Base-by-base conservation (phyloP, 2,113 vertebrate species). In the Atherinomorus stipes region DNA sequence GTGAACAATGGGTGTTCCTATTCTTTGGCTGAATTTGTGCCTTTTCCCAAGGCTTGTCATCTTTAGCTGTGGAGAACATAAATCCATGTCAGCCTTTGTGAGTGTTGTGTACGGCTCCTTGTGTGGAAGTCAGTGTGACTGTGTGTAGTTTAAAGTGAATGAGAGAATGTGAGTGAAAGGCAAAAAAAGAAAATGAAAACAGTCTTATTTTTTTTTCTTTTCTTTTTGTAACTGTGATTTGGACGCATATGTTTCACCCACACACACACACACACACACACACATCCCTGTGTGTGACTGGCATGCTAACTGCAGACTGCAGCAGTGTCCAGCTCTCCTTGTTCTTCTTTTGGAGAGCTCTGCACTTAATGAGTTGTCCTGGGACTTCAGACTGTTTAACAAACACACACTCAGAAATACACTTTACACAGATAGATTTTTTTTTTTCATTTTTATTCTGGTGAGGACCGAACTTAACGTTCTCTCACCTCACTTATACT, bases 311-410 rank as follows among this genome's bases (percentile, higher is more conserved):
- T 86, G 64, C 77, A 89, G 74, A 72, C 83, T 91, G 84, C 86
- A 89, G 86, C 76, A 15, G 47, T 82, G 72, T 83, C 87, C 83
- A 44, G 64, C 75, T 81, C 71, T 70, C 61, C 80, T 78, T 74
- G 69, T 77, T 83, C 85, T 78, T 73, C 53, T 72, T 16, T 13
- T 18, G 72, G 64, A 73, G 59, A 81, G 64, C 71, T 84, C 11
- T 52, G 64, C 70, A 83, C 81, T 74, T 91, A 93, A 93, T 90
- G 82, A 93, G 88, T 85, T 84, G 87, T 88, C 87, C 76, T 88
- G 86, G 90, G 91, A 91, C 80, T 71, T 64, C 25, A 84, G 66
- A 45, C 65, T 68, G 38, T 50, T 75, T 62, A 75, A 76, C 69
- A 74, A 61, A 64, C 69, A 61, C 56, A 45, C 51, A 66, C 56